phyloP scores from a whole-genome alignment of 1,140 invertebrate genomes.

The Drosophila erecta region DNA sequence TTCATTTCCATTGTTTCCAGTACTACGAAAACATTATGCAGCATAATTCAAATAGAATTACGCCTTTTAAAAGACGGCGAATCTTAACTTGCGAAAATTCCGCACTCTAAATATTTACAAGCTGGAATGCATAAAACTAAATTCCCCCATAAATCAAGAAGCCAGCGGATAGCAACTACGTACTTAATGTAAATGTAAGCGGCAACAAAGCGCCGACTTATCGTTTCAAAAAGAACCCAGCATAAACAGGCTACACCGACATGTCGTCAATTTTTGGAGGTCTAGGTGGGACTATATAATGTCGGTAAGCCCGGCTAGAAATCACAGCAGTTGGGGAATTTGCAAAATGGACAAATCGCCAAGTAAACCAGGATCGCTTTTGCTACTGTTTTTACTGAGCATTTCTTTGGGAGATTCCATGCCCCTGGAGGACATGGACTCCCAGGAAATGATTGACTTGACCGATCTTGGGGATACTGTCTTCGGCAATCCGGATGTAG shows the following conservation, averaged over 20 bases:
- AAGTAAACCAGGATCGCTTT: slow-evolving; percentile 2
- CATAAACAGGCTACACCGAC: slow-evolving; percentile 22
- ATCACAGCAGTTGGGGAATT: slow-evolving; percentile 18
- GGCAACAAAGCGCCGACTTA: slow-evolving; percentile 44
- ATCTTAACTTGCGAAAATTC: slow-evolving; percentile 2
- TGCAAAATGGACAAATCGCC: slow-evolving; percentile 48
- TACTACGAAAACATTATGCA: no score
- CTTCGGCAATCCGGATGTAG: slow-evolving; percentile 85
- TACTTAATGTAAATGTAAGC: slow-evolving; percentile 60
- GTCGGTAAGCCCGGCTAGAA: neutral
- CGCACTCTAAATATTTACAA: slow-evolving; percentile 13
- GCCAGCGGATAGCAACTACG: slow-evolving; percentile 37
- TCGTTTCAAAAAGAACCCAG: slow-evolving; percentile 23
- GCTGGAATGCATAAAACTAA: slow-evolving; percentile 28
- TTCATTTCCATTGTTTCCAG: neutral
- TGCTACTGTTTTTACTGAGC: slow-evolving; percentile 20
- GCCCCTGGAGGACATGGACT: slow-evolving; percentile 27
- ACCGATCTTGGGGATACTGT: slow-evolving; percentile 85
- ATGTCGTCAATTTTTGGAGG: slow-evolving; percentile 57
- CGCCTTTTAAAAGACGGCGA: neutral
- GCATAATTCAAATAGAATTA: neutral
- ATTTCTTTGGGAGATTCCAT: slow-evolving; percentile 4
- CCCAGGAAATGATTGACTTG: slow-evolving; percentile 85
- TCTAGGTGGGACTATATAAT: slow-evolving; percentile 67
- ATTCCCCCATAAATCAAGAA: slow-evolving; percentile 55